A percentile compares a stretch with the other conserved stretches of the same genome.
phyloP scores from a whole-genome alignment of 2,113 vertebrate genomes.

The Centropus bengalensis region DNA sequence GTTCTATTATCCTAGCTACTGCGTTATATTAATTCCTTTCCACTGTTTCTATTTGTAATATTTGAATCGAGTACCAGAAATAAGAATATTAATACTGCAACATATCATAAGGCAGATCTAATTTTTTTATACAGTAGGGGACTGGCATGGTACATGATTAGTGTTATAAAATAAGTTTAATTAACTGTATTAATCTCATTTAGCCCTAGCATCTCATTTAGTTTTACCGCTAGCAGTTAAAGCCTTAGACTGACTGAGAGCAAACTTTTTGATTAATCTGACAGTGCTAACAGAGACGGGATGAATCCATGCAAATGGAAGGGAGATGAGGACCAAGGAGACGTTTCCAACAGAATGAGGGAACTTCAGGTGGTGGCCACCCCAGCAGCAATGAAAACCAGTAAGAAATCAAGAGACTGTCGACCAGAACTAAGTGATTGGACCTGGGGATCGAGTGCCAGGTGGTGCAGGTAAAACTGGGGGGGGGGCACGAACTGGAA shows the following conservation, averaged over 20 bases:
- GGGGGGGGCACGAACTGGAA: background rate
- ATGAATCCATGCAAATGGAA: accelerated
- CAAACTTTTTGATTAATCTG: background rate
- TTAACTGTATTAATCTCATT: background rate
- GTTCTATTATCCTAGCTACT: background rate
- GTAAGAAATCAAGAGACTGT: background rate
- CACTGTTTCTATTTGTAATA: background rate
- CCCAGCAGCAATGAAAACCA: background rate
- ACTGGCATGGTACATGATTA: background rate
- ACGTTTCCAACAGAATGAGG: background rate
- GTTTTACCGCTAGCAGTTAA: too few species aligned
- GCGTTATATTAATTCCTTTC: background rate
- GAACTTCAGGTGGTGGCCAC: background rate
- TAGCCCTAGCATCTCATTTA: background rate
- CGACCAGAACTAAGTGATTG: accelerated
- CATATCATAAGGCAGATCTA: background rate
- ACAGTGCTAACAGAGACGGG: background rate
- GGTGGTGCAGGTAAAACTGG: accelerated
- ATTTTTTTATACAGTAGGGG: background rate
- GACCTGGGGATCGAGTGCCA: background rate
- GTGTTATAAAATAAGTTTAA: background rate
- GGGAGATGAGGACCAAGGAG: background rate
- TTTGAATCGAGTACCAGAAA: background rate
- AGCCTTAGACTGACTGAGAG: background rate
- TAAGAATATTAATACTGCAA: background rate